Base-by-base conservation (phyloP, 2,113 vertebrate genomes). In the Paratilapia polleni region DNA sequence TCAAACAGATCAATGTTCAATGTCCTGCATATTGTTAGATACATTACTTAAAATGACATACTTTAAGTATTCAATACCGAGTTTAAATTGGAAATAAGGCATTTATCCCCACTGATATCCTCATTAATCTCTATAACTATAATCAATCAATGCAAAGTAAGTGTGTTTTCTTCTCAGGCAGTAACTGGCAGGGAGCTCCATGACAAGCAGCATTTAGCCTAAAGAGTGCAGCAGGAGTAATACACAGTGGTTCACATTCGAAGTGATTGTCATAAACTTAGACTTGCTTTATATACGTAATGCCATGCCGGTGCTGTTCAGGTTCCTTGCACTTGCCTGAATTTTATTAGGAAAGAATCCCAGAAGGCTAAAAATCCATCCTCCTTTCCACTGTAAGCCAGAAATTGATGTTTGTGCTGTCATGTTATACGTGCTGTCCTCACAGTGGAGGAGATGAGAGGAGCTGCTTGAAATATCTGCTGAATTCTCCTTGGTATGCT, bases 321-420 rank as follows among this genome's bases (percentile, higher is more conserved):
- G 79, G 59, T 88, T 87, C 74, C 86, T 59, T 82, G 73, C 83
- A 83, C 84, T 86, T 87, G 60, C 80, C 57, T 86, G 84, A 89
- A 84, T 93, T 92, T 87, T 89, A 91, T 93, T 87, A 87, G 80
- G 49, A 24, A 78, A 83, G 81, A 64, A 88, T 94, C 90, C 92
- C 92, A 92, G 86, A 92, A 92, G 88, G 82, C 75, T 83, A 82
- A 87, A 88, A 92, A 90, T 91, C 88, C 73, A 91, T 91, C 90
- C 88, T 91, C 54, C 81, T 90, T 89, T 91, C 59, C 87, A 82
- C 91, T 87, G 84, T 91, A 89, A 91, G 91, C 80, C 86, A 88
- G 88, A 93, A 91, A 93, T 92, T 88, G 87, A 91, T 93, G 91
- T 93, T 93, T 94, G 89, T 36, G 83, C 91, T 90, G 83, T 86